These are phyloP conservation scores for Enteromius mattozi DNA, from an alignment of 2,797 vertebrate genomes.

Conservation along the genomic window DNA sequence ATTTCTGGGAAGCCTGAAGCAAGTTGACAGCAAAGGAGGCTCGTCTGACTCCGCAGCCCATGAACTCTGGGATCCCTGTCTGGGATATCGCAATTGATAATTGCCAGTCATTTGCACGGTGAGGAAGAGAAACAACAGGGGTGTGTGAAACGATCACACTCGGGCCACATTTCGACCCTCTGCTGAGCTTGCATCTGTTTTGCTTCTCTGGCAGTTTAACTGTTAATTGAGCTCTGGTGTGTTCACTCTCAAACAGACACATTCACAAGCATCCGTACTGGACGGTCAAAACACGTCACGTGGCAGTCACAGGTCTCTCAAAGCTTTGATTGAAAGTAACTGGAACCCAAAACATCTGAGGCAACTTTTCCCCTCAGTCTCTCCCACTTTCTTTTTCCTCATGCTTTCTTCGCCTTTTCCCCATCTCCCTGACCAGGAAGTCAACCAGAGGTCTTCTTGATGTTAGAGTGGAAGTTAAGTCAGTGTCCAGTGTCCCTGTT, in stretches of 20 bases:
- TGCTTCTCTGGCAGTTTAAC: constrained; percentile 27
- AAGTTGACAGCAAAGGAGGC: constrained; percentile 50
- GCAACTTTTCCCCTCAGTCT: constrained; percentile 41
- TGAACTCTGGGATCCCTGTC: constrained; percentile 31
- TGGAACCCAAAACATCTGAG: constrained; percentile 52
- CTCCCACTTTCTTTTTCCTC: constrained; percentile 12
- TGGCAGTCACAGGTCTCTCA: constrained; percentile 20
- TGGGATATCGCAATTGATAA: constrained; percentile 56
- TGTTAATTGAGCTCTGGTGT: constrained; percentile 48
- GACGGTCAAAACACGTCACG: constrained; percentile 20
- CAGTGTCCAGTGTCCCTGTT: constrained; percentile 66
- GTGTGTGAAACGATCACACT: constrained; percentile 62
- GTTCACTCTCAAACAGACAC: constrained; percentile 54
- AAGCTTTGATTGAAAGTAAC: constrained; percentile 21
- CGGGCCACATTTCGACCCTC: constrained; percentile 9
- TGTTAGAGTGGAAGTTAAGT: constrained; percentile 51
- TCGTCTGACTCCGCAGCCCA: constrained; percentile 42
- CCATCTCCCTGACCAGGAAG: constrained; percentile 45
- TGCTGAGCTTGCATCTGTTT: constrained; percentile 34
- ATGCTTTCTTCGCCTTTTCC: constrained; percentile 25
- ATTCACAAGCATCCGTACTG: constrained; percentile 19
- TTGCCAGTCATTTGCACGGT: constrained; percentile 41
- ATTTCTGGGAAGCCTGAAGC: constrained; percentile 54
- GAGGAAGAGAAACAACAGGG: constrained; percentile 21
- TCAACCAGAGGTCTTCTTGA: constrained; percentile 55